Evolutionary conservation across 2,797 vertebrate species (phyloP).

Genomic region (Capromys pilorides): DNA sequence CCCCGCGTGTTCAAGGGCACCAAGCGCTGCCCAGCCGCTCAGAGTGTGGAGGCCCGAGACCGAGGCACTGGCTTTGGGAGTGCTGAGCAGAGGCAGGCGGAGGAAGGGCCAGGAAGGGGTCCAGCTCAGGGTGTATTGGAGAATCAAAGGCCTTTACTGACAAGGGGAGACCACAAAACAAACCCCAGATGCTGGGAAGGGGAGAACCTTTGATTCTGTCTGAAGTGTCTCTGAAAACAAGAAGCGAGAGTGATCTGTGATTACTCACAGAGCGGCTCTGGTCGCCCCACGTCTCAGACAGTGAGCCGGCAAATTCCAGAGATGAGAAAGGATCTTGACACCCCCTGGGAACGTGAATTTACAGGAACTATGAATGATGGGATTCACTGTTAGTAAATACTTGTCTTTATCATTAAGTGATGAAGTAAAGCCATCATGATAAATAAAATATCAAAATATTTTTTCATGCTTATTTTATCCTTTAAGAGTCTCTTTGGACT

Average conservation of each 20-base stretch:
- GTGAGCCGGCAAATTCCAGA: conserved; percentile 7
- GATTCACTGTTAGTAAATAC: conserved; percentile 5
- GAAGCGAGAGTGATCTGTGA: background rate
- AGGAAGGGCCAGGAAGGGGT: background rate
- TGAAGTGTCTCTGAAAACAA: conserved; percentile 8
- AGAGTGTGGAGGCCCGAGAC: background rate
- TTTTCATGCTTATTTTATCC: conserved; percentile 37
- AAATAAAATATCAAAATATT: conserved; percentile 20
- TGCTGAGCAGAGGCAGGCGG: background rate
- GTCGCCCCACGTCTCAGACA: background rate
- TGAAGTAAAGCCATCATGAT: background rate
- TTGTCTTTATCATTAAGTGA: conserved; percentile 40
- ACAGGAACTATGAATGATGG: background rate
- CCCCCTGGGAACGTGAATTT: conserved; percentile 33
- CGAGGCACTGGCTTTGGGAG: background rate
- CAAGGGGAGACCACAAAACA: background rate
- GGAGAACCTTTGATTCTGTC: background rate
- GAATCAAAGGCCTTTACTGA: background rate
- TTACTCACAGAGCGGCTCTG: background rate
- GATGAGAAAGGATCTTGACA: conserved; percentile 4
- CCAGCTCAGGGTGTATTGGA: background rate
- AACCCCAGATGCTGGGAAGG: background rate
- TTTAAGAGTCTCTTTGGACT: background rate
- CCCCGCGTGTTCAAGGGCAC: too few species aligned
- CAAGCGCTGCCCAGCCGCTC: background rate